Evolutionary conservation across 2,113 vertebrate genomes (phyloP).

Genomic region (Silurus asotus): DNA sequence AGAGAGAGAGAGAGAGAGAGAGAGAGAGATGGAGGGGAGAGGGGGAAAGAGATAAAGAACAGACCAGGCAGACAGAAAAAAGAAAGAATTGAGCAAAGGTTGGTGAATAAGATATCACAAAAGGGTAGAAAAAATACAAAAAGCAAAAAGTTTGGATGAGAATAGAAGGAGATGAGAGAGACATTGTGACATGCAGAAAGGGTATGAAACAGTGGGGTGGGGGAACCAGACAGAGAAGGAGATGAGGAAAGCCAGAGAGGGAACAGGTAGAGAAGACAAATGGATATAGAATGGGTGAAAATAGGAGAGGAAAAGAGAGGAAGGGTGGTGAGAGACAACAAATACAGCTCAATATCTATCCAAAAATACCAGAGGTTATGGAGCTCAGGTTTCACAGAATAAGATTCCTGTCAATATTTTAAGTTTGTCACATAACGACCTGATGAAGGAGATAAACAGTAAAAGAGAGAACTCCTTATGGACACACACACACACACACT

Average conservation of each 20-base stretch:
- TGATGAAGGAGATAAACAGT: not conserved
- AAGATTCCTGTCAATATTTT: not conserved
- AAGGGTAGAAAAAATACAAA: constrained; percentile 1
- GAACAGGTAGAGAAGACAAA: not conserved
- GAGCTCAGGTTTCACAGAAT: not conserved
- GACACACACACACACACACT: too few species aligned
- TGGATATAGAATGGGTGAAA: not conserved
- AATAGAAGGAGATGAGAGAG: not conserved
- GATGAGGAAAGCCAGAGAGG: not conserved
- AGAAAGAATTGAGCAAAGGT: not conserved
- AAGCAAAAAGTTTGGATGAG: not conserved
- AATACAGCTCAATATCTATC: constrained; percentile 10
- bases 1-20: not conserved
- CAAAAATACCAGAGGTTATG: not conserved
- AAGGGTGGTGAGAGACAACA: not conserved
- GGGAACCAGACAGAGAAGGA: not conserved
- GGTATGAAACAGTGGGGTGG: too few species aligned
- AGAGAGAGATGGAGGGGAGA: not conserved
- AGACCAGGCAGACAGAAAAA: too few species aligned
- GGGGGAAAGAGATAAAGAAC: not conserved
- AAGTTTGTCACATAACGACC: not conserved
- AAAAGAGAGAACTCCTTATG: not conserved
- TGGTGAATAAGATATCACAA: not conserved
- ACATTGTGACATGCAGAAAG: constrained; percentile 3
- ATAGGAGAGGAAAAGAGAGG: not conserved